Evolutionary conservation across 2,888 invertebrate species (phyloP), one percentile per base, ranked within the genome.

Genomic region (Pterobdella sp.): DNA sequence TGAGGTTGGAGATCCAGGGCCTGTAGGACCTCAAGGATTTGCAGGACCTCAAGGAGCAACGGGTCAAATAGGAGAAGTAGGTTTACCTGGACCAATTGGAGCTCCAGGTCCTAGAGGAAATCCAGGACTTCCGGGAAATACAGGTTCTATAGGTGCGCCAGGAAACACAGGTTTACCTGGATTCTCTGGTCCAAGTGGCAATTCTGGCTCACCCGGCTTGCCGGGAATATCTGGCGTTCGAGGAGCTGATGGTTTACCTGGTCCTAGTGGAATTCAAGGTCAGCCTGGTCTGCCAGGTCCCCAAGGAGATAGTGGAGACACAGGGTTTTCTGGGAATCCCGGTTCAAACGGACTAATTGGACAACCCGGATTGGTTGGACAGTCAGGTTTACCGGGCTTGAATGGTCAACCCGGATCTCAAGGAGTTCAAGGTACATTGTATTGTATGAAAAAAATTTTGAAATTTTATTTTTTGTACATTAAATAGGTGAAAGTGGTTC

Each of bases 261-360:
- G 60, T n/a, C 60, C 60, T 26, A 56, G 60, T 26, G 60, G 60
- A 26, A 22, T 26, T 22, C 4, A 14, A 4, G 60, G 60, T 3
- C 60, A 56, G 60, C 37, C 31, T 49, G 72, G 75, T 14, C 68
- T 49, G 22, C 49, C 63, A 56, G 76, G 76, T 14, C 63, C 34
- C 36, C 68, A 68, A 14, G 76, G 76, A 65, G 56, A 34, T 14
- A 31, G 70, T 68, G 76, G 76, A 72, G 0, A 73, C 18, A 49
- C 68, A 32, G 76, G 76, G 14, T 37, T 71, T 26, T 32, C 52
- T 32, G 76, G 75, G 31, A 18, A 32, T n/a, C n/a, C 52, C 7
- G 71, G 74, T 32, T 49, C 29, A 31, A 42, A 36, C 56, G 75
- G 75, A 29, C 71, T 67, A 32, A 31, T n/a, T 29, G 74, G 74